Percentiles rank a stretch among this genome's conserved stretches.
phyloP scores from a whole-genome alignment of 2,113 vertebrate species.

The Vicugna pacos region DNA sequence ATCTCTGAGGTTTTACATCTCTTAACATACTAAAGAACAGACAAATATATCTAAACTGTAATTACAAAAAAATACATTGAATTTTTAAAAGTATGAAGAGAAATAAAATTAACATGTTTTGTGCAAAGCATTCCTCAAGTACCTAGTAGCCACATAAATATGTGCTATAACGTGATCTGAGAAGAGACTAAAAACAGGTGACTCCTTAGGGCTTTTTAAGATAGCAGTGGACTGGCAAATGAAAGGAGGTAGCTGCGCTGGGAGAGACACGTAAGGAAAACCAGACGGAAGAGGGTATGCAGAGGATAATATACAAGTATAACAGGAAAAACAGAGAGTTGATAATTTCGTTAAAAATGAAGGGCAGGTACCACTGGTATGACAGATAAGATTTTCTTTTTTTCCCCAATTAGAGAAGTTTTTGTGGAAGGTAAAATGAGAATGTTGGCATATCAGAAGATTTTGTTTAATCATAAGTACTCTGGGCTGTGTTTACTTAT shows the following conservation, averaged over 20 bases:
- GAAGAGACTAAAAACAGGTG: neutral
- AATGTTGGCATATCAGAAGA: neutral
- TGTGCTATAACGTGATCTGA: neutral
- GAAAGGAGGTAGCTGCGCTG: neutral
- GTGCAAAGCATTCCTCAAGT: neutral
- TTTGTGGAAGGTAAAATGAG: neutral
- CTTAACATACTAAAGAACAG: neutral
- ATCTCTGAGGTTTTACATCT: neutral
- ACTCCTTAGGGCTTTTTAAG: neutral
- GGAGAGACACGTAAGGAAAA: neutral
- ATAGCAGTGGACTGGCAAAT: neutral
- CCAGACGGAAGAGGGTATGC: neutral
- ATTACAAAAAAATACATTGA: constrained; percentile 2
- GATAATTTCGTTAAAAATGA: neutral
- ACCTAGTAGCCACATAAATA: neutral
- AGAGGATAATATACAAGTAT: neutral
- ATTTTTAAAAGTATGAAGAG: neutral
- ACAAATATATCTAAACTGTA: neutral
- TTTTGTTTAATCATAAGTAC: neutral
- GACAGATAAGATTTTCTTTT: neutral
- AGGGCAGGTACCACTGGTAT: neutral
- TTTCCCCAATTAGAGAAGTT: neutral
- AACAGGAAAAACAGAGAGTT: neutral
- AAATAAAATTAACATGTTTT: neutral
- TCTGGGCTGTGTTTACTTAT: neutral